Percentiles rank a stretch among this genome's conserved stretches.
These are phyloP conservation scores for Pocillopora damicornis DNA, from an alignment of 64 coral and sea anemone species.

Conservation along the genomic window DNA sequence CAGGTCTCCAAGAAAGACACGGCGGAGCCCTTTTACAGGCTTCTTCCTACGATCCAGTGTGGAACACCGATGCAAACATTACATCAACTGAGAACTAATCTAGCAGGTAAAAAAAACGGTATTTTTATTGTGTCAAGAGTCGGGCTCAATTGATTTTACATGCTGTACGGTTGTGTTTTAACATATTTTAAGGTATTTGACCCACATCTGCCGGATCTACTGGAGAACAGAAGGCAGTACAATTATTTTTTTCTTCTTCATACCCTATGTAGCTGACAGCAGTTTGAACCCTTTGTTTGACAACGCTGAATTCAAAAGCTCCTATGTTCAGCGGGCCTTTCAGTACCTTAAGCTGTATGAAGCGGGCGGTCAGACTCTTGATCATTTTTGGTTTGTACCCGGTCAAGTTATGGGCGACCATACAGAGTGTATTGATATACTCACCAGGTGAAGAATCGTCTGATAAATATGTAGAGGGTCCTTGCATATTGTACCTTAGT, in stretches of 20 bases:
- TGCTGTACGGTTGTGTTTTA: no score
- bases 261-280: neutral
- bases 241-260: neutral
- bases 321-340: conserved; percentile 58
- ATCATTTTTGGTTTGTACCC: conserved; percentile 44
- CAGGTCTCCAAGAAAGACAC: neutral
- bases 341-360: conserved; percentile 64
- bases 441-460: conserved; percentile 22
- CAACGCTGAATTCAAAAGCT: conserved; percentile 50
- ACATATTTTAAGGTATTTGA: no score
- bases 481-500: no score
- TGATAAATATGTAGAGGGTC: neutral
- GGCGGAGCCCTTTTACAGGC: conserved; percentile 25
- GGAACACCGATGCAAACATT: conserved; percentile 32
- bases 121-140: neutral
- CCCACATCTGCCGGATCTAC: no score
- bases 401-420: conserved; percentile 28
- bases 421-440: conserved; percentile 40
- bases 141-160: no score
- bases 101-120: neutral
- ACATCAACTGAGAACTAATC: neutral
- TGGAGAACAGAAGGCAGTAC: neutral
- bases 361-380: conserved; percentile 22
- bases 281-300: conserved; percentile 55
- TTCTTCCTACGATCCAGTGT: conserved; percentile 18